Percentiles rank a stretch among this genome's conserved stretches.
Conservation (phyloP, 2,888 invertebrate species). For the Hetaerina titia region DNA sequence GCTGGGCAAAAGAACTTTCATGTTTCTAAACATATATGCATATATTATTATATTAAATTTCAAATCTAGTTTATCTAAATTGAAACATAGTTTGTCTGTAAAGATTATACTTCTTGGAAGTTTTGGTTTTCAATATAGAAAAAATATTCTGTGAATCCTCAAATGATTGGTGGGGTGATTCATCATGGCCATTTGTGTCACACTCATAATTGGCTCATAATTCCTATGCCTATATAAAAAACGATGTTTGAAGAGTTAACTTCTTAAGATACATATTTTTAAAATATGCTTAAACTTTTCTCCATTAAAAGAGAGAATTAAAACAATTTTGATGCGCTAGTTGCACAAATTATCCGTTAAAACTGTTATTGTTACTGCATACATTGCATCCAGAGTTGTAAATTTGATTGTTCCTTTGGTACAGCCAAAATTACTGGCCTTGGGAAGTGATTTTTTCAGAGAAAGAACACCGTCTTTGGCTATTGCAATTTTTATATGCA, state of each 20-base stretch:
- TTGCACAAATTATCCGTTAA: conserved; percentile 63
- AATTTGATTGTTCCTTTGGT: conserved; percentile 66
- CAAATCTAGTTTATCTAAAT: conserved; percentile 56
- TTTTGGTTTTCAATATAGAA: conserved; percentile 64
- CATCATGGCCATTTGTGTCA: conserved; percentile 46
- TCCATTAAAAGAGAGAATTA: conserved; percentile 57
- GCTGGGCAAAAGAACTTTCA: conserved; percentile 56
- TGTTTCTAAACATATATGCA: conserved; percentile 58
- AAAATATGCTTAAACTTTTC: conserved; percentile 66
- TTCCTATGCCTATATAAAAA: conserved; percentile 59
- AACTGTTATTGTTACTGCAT: conserved; percentile 65
- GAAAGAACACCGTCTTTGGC: conserved; percentile 53
- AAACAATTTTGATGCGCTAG: conserved; percentile 46
- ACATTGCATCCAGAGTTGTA: conserved; percentile 61
- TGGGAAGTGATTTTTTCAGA: conserved; percentile 61
- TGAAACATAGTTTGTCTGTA: conserved; percentile 63
- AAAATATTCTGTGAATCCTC: conserved; percentile 62
- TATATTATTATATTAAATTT: conserved; percentile 62
- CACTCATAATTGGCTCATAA: conserved; percentile 61
- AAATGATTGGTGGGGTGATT: conserved; percentile 54
- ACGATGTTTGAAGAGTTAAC: conserved; percentile 61
- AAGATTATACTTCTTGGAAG: conserved; percentile 61
- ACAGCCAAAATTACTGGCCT: conserved; percentile 62
- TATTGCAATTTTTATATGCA: conserved; percentile 67
- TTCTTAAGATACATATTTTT: conserved; percentile 65